These are phyloP conservation scores for Idris sp. DNA, from an alignment of 1,140 invertebrate species.

Conservation along the genomic window DNA sequence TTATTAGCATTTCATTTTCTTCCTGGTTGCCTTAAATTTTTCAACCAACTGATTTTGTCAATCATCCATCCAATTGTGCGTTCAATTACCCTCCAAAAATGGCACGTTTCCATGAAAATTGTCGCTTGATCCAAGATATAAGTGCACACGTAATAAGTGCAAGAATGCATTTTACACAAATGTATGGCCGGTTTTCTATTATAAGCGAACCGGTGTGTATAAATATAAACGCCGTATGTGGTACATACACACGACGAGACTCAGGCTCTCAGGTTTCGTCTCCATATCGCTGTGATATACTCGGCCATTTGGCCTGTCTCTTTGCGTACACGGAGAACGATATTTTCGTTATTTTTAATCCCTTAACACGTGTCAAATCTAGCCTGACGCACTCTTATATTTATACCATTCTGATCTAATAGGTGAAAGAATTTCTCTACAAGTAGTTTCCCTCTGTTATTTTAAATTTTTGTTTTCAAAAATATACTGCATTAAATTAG, in stretches of 20 bases:
- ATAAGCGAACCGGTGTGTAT: slow-evolving; percentile 70
- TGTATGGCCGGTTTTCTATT: slow-evolving; percentile 68
- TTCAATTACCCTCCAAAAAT: slow-evolving; percentile 38
- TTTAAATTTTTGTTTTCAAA: too few species aligned
- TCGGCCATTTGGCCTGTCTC: slow-evolving; percentile 45
- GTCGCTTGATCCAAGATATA: slow-evolving; percentile 65
- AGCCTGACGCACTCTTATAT: slow-evolving; percentile 4
- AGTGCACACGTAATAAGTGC: slow-evolving; percentile 45
- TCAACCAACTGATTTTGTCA: too few species aligned
- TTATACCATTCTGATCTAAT: slow-evolving; percentile 13
- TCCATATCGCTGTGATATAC: slow-evolving; percentile 71
- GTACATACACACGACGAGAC: slow-evolving; percentile 63
- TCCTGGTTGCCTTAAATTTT: too few species aligned
- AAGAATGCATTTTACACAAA: slow-evolving; percentile 72
- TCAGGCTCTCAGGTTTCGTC: slow-evolving; percentile 71
- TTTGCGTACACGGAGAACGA: slow-evolving; percentile 56
- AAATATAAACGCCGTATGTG: slow-evolving; percentile 72
- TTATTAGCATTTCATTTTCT: too few species aligned
- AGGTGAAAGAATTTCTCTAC: not conserved
- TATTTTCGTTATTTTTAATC: slow-evolving; percentile 56
- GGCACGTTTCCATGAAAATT: slow-evolving; percentile 31
- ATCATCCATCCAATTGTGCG: slow-evolving; percentile 15
- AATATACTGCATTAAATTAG: too few species aligned
- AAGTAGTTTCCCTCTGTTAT: too few species aligned
- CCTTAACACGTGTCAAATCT: slow-evolving; percentile 8